Base-by-base conservation (phyloP, 2,888 invertebrate genomes). In the Tetragonula carbonaria region DNA sequence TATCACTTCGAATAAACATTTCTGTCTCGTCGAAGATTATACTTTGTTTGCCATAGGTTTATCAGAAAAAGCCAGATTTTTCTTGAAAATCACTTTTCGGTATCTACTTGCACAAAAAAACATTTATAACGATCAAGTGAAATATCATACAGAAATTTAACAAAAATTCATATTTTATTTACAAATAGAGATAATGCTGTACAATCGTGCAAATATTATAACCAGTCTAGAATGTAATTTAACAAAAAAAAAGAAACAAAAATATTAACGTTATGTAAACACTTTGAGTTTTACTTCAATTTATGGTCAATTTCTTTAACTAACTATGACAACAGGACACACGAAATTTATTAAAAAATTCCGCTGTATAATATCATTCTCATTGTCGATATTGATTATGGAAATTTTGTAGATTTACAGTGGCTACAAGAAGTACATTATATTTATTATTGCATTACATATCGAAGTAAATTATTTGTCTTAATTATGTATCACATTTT, bases 91-190 rank as follows among this genome's bases (percentile, higher is more conserved):
- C 21, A 62, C 28, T 21, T 62, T 28, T 14, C 13, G 2, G 1
- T 28, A 21, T 73, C 6, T 21, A 50, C 21, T 51, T 28, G 1
- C 23, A 6, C 23, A 18, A 33, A 18, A 33, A 18, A 38, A 51
- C n/a, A 11, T 53, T 70, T 16, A 18, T 21, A 62, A 70, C 21
- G 14, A 67, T 28, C 45, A 14, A 38, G n/a, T 50, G 18, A 66
- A 23, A 76, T 33, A 23, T 38, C 16, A 33, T 6, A 62, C 13
- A 33, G 50, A 4, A 57, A 68, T 62, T 85, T 89, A 86, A 72
- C 67, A 90, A 91, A 90, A 91, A 88, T 81, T 78, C 65, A 50
- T 74, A 63, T 68, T 91, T 91, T 91, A 91, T 91, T 91, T 90
- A 90, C 91, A 90, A 88, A 82, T 76, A 77, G 68, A 67, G 80